These are phyloP conservation scores for Neodiprion fabricii DNA, from an alignment of 1,140 invertebrate genomes.

Conservation along the genomic window DNA sequence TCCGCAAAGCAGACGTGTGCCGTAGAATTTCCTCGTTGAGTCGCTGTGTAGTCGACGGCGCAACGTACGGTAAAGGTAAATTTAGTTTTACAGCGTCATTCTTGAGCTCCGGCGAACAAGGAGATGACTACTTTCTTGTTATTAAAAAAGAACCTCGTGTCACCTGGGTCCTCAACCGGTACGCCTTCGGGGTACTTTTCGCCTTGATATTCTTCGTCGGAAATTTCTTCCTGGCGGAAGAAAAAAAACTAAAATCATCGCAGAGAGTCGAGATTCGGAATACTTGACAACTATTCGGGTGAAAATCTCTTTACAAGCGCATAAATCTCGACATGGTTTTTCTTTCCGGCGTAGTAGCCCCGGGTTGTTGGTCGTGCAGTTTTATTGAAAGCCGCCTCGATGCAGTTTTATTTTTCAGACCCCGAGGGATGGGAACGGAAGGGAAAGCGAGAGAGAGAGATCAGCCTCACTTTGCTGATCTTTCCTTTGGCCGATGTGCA, in stretches of 20 bases:
- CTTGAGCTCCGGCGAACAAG: background rate
- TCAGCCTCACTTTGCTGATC: constrained; percentile 45
- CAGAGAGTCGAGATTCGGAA: too few species aligned
- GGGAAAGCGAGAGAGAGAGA: constrained; percentile 41
- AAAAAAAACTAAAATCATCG: too few species aligned
- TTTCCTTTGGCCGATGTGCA: constrained; percentile 63
- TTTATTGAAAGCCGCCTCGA: background rate
- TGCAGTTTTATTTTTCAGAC: constrained; percentile 3
- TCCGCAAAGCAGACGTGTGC: background rate
- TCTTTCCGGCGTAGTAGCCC: background rate
- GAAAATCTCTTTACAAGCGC: background rate
- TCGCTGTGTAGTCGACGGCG: background rate
- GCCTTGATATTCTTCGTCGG: background rate
- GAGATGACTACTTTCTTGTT: background rate
- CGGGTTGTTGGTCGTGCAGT: background rate
- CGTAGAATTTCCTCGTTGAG: background rate
- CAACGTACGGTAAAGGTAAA: background rate
- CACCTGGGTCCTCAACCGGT: background rate
- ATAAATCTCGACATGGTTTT: background rate
- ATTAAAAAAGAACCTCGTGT: background rate
- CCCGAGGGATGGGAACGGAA: background rate
- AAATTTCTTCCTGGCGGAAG: too few species aligned
- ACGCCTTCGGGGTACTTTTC: too few species aligned
- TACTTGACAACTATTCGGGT: too few species aligned
- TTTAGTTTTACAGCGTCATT: background rate